Base-by-base conservation (phyloP, 2,888 invertebrate genomes). In the Oligia strigilis region DNA sequence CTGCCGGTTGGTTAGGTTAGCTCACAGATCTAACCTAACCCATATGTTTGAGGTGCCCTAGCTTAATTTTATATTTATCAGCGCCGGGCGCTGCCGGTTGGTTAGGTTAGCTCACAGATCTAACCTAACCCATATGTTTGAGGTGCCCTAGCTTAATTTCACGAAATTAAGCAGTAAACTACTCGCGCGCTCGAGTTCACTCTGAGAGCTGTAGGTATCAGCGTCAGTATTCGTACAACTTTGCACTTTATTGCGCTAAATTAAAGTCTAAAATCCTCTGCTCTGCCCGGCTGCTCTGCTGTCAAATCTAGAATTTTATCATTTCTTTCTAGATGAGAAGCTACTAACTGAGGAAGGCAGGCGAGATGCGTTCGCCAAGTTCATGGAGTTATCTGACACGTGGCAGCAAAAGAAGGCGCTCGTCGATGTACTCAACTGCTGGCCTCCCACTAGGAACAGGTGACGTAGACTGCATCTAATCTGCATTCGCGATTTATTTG, bases 351-450 rank as follows among this genome's bases (percentile, higher is more conserved):
- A 93, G 17, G 92, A 88, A 23, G 95, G 94, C 0, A 90, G 96
- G 0, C 91, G 92, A 11, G 92, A 87, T 14, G 92, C 90, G 60
- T 94, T 96, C 86, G 58, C 74, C 2, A 84, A 87, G 82, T 91
- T 95, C 77, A 72, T 91, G 78, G 67, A 73, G 60, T 83, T 87
- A 23, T 86, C 94, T 1, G 90, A 93, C 87, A 87, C 93, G 8
- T 95, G 95, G 94, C 93, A 91, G 81, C 92, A 92, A 75, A 93
- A 93, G 90, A 95, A 94, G 86, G 94, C 95, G 69, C 92, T 97
- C 0, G 95, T 95, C 3, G 96, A 97, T 82, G 93, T 95, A 23
- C 92, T 97, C 19, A 91, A 90, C 71, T 96, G 95, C 91, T 97
- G 97, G 97, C 96, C 97, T 8, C 90, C 91, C 4, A 90, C 91